These are phyloP conservation scores for Hapalemur alaotrensis DNA, from an alignment of 2,797 vertebrate genomes.

Conservation along the genomic window DNA sequence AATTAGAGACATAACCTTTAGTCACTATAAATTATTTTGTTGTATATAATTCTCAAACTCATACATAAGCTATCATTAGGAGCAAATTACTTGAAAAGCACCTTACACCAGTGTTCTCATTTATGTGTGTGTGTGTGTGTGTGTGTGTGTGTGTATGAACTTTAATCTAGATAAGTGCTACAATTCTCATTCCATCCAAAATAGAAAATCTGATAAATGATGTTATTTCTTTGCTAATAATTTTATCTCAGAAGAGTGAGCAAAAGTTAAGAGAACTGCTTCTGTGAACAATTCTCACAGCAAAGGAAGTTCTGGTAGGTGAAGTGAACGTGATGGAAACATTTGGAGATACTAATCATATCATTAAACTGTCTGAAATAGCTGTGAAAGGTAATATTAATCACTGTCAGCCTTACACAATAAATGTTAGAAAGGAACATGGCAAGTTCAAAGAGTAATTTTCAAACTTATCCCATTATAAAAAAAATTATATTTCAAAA, in stretches of 20 bases:
- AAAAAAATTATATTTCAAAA: slow-evolving; percentile 21
- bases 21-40: neutral
- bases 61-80: neutral
- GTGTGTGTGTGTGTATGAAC: neutral
- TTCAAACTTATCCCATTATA: neutral
- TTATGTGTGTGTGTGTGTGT: too few relatives aligned
- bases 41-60: neutral
- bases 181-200: neutral
- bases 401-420: neutral
- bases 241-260: slow-evolving; percentile 55
- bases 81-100: neutral
- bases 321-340: neutral
- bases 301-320: neutral
- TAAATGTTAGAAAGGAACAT: neutral
- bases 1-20: neutral
- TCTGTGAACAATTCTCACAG: neutral
- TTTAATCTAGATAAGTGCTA: neutral
- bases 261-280: slow-evolving; percentile 4
- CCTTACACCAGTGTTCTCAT: neutral
- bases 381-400: slow-evolving; percentile 23
- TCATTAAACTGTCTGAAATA: slow-evolving; percentile 34
- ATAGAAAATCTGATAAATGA: slow-evolving; percentile 50
- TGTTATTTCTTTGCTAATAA: slow-evolving; percentile 41
- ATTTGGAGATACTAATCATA: slow-evolving; percentile 62
- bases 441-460: neutral